phyloP scores from a whole-genome alignment of 2,888 invertebrate species.

The Ichneumoninae sp. region DNA sequence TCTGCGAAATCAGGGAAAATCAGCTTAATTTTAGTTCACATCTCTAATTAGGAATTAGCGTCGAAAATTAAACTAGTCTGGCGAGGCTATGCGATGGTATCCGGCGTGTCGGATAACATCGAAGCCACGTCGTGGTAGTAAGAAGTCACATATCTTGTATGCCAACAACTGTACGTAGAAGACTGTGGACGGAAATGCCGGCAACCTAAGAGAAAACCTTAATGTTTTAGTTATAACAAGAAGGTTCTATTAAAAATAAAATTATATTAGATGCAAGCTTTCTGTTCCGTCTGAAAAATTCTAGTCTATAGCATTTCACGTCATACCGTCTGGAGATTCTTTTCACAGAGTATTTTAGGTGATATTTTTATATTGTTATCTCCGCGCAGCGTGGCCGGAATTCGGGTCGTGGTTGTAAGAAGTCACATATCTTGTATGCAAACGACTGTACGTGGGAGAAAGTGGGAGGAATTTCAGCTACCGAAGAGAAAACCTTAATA shows the following conservation, averaged over 20 bases:
- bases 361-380: too few species aligned
- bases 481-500: too few species aligned
- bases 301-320: too few species aligned
- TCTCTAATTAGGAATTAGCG: conserved; percentile 9
- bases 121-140: conserved; percentile 10
- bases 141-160: conserved; percentile 6
- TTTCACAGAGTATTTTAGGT: too few species aligned
- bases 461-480: too few species aligned
- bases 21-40: background rate
- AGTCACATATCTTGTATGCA: background rate
- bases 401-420: conserved; percentile 10
- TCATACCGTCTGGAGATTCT: too few species aligned
- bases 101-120: conserved; percentile 4
- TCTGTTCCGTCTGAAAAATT: too few species aligned
- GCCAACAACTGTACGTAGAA: background rate
- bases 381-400: too few species aligned
- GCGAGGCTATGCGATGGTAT: background rate
- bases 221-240: too few species aligned
- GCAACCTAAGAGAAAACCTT: too few species aligned
- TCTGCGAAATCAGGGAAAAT: background rate
- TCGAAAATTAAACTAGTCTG: background rate
- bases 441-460: background rate
- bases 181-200: background rate
- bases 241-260: too few species aligned
- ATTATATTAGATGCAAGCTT: too few species aligned